These are phyloP conservation scores for Fratercula arctica DNA, from an alignment of 2,797 vertebrate genomes.

Conservation along the genomic window DNA sequence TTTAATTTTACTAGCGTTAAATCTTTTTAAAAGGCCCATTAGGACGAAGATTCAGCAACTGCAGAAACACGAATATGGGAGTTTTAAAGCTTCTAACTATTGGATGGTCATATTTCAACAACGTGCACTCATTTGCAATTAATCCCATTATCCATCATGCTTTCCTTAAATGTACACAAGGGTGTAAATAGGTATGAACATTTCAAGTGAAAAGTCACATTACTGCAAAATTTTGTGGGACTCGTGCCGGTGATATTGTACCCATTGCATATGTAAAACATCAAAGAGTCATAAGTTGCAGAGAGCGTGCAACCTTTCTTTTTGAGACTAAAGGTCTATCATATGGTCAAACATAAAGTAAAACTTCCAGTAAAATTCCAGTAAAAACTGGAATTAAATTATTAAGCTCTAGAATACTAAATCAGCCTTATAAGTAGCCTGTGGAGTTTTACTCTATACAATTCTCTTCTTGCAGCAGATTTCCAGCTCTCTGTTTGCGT, in stretches of 20 bases:
- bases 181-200: not conserved
- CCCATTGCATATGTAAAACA: not conserved
- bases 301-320: not conserved
- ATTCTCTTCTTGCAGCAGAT: not conserved
- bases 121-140: not conserved
- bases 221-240: not conserved
- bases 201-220: not conserved
- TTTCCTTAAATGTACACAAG: not conserved
- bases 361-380: not conserved
- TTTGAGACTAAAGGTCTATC: not conserved
- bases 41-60: conserved; percentile 16
- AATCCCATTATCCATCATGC: not conserved
- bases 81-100: not conserved
- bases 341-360: not conserved
- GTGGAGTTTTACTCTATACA: not conserved
- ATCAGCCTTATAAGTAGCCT: not conserved
- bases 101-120: not conserved
- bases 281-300: not conserved
- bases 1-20: conserved; percentile 34
- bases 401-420: not conserved
- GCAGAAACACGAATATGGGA: not conserved
- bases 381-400: not conserved
- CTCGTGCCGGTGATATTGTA: not conserved
- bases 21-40: conserved; percentile 8
- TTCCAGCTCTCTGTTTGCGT: not conserved